A percentile compares a stretch with the other conserved stretches of the same genome.
Evolutionary conservation across 2,797 vertebrate genomes (phyloP).

Genomic region (Rallus crepitans): DNA sequence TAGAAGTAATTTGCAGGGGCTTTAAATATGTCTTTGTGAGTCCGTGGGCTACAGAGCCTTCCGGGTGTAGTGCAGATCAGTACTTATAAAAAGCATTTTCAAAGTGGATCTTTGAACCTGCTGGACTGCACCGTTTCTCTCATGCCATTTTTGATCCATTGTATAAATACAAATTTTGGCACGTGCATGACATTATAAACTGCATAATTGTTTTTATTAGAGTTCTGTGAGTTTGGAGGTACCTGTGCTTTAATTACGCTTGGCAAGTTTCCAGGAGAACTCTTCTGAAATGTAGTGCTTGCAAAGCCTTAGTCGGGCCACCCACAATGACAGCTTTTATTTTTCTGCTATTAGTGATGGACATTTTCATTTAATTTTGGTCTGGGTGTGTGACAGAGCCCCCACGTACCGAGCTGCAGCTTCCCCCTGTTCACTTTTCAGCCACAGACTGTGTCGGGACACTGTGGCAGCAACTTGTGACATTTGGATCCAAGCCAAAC

Average conservation of each 20-base stretch:
- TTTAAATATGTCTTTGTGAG: conserved; percentile 46
- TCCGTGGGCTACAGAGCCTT: background rate
- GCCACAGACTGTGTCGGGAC: conserved; percentile 1
- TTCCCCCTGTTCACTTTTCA: conserved; percentile 55
- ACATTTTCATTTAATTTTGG: conserved; percentile 66
- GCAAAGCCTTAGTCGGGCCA: conserved; percentile 77
- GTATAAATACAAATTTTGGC: conserved; percentile 69
- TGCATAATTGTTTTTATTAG: conserved; percentile 74
- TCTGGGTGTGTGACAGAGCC: conserved; percentile 45
- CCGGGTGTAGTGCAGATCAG: background rate
- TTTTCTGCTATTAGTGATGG: conserved; percentile 66
- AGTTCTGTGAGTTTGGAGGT: conserved; percentile 76
- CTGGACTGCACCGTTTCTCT: conserved; percentile 22
- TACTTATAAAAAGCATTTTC: conserved; percentile 45
- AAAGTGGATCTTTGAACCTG: conserved; percentile 64
- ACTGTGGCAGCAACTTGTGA: conserved; percentile 35
- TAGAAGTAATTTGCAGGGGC: conserved; percentile 42
- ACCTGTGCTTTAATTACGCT: conserved; percentile 80
- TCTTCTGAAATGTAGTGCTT: conserved; percentile 73
- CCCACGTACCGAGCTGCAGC: conserved; percentile 2
- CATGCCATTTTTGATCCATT: conserved; percentile 54
- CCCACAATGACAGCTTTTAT: conserved; percentile 78
- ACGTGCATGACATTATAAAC: conserved; percentile 50
- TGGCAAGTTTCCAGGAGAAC: conserved; percentile 79
- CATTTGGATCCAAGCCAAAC: conserved; percentile 31